These are phyloP conservation scores for Paradoxurus hermaphroditus DNA, from an alignment of 2,113 vertebrate genomes.

Conservation along the genomic window DNA sequence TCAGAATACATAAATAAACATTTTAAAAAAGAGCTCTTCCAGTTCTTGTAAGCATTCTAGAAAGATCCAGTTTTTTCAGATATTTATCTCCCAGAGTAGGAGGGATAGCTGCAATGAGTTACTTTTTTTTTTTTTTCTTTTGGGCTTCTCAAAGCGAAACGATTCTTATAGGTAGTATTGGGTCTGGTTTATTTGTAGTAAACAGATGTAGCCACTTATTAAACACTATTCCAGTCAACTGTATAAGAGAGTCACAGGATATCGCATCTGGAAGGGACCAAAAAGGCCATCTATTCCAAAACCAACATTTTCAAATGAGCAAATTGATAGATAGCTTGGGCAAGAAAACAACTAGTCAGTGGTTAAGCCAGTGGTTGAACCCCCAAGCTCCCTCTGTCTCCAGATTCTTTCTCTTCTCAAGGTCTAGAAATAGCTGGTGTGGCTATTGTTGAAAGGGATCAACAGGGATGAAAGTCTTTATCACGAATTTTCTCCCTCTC, in stretches of 20 bases:
- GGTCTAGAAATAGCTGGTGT: background rate
- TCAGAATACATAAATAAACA: too few relatives aligned
- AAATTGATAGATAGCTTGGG: background rate
- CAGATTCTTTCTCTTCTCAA: background rate
- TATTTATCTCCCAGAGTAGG: background rate
- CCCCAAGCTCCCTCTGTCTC: background rate
- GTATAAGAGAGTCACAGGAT: background rate
- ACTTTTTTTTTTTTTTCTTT: background rate
- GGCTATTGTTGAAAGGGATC: background rate
- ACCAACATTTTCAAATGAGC: conserved; percentile 7
- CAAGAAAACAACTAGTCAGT: background rate
- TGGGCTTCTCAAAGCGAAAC: background rate
- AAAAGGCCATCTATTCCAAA: background rate
- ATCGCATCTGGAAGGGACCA: background rate
- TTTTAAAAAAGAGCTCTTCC: background rate
- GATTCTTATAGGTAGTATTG: background rate
- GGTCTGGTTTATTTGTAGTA: background rate
- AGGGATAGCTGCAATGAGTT: background rate
- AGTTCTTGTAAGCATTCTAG: background rate
- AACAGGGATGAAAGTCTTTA: background rate
- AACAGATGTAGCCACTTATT: background rate
- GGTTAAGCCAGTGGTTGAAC: background rate
- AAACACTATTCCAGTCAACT: background rate
- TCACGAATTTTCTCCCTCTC: background rate
- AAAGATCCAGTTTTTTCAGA: background rate